Evolutionary conservation across 2,888 invertebrate species (phyloP), one percentile per base, ranked within the genome.

Genomic region (Brachylomia viminalis): DNA sequence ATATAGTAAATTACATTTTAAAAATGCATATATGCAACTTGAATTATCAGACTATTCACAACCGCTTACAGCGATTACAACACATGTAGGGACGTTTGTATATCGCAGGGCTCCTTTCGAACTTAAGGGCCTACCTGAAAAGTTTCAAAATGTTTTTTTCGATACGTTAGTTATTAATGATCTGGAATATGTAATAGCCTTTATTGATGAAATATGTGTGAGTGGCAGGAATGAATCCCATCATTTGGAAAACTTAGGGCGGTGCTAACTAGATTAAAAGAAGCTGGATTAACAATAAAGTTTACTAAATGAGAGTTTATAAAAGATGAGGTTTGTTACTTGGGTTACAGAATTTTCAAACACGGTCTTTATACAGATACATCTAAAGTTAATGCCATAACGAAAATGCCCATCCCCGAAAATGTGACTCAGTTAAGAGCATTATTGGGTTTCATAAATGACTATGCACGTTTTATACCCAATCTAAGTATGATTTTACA

Each of bases 1-100:
- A 30, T 88, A 78, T 62, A 79, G 84, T 8, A 87, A 89, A 74
- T 33, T 87, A 11, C 88, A 88, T 62, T 68, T 88, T 4, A 80
- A 80, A 7, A 79, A 87, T 27, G 87, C 87, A 20, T 88, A 77
- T 75, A 75, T 82, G 56, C 86, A 87, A 70, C 75, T 52, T 38
- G 33, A 79, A 20, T 76, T 86, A 30, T 45, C 77, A 20, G 72
- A 85, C 2, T 79, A 75, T 1, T 88, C 88, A 15, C 86, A 83
- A 52, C 72, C 80, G 49, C 65, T 83, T 20, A 87, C 88, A 13
- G 87, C 86, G 13, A 87, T 87, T 27, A 85, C 81, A 13, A 87
- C 87, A 0, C 87, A 87, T 65, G 56, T 82, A 10, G 86, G 87
- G 8, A 86, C 84, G 6, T 86, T 84, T 77, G 83, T 83, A 13